phyloP scores from a whole-genome alignment of 92 coral and sea anemone species.

The Zoanthus solanderi region DNA sequence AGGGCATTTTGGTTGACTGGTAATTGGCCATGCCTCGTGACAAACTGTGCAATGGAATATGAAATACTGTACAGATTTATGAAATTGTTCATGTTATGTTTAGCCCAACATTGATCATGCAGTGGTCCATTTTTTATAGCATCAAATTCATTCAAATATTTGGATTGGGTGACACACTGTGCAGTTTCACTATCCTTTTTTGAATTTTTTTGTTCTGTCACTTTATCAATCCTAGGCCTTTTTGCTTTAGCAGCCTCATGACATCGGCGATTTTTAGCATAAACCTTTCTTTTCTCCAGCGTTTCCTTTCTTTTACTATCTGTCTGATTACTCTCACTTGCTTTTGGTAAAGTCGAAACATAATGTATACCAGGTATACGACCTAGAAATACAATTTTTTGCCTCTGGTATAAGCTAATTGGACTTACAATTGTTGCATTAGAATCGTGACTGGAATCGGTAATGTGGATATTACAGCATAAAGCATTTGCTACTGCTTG shows the following conservation, averaged over 20 bases:
- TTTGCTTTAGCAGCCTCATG: no score
- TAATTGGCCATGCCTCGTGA: conserved; percentile 2
- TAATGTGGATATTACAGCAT: background rate
- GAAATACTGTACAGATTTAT: background rate
- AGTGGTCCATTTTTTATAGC: background rate
- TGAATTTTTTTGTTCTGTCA: no score
- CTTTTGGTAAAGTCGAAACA: background rate
- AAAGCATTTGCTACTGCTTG: background rate
- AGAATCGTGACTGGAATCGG: background rate
- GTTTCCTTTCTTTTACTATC: background rate
- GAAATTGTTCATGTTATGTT: background rate
- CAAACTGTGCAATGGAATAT: background rate
- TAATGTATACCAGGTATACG: background rate
- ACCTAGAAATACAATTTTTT: background rate
- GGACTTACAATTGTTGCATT: background rate
- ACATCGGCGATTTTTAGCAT: no score
- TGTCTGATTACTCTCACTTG: background rate
- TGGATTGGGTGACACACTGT: no score
- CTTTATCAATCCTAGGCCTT: no score
- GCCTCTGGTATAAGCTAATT: background rate
- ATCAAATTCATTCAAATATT: background rate
- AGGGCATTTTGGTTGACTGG: background rate
- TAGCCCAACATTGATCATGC: conserved; percentile 1
- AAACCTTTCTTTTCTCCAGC: no score
- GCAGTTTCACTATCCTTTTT: no score